Percentiles rank a stretch among this genome's conserved stretches.
phyloP scores from a whole-genome alignment of 2,797 vertebrate species.

The Onychomys torridus region DNA sequence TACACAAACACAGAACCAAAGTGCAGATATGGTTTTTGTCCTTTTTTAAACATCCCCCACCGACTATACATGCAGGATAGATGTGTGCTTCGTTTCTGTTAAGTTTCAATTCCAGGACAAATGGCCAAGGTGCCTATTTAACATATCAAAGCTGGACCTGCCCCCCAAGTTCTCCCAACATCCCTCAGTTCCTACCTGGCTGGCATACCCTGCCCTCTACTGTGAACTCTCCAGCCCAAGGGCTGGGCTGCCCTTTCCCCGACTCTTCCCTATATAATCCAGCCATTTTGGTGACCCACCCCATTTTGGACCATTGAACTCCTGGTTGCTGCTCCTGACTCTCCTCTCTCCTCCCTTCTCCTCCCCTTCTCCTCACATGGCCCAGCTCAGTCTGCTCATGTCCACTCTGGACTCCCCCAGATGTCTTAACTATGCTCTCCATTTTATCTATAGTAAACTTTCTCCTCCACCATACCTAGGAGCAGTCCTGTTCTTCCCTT shows the following conservation, averaged over 20 bases:
- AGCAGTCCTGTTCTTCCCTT: not conserved
- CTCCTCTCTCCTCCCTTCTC: not conserved
- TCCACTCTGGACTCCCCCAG: not conserved
- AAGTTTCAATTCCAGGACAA: not conserved
- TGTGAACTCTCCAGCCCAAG: not conserved
- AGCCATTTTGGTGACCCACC: not conserved
- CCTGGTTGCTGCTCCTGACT: not conserved
- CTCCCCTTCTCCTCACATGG: not conserved
- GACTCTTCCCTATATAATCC: not conserved
- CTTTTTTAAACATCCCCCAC: not conserved
- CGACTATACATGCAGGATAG: not conserved
- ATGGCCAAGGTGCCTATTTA: not conserved
- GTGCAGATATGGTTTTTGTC: not conserved
- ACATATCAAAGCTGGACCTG: not conserved
- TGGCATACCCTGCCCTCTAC: not conserved
- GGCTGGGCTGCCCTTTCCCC: not conserved
- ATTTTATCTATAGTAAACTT: not conserved
- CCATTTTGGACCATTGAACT: not conserved
- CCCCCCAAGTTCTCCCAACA: not conserved
- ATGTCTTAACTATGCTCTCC: not conserved
- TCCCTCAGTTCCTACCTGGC: not conserved
- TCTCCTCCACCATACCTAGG: not conserved
- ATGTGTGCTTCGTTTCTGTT: not conserved
- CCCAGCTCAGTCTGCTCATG: not conserved
- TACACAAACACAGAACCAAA: not conserved